Base-by-base conservation (phyloP, 2,888 invertebrate species). In the Himalopsyche tibetana region DNA sequence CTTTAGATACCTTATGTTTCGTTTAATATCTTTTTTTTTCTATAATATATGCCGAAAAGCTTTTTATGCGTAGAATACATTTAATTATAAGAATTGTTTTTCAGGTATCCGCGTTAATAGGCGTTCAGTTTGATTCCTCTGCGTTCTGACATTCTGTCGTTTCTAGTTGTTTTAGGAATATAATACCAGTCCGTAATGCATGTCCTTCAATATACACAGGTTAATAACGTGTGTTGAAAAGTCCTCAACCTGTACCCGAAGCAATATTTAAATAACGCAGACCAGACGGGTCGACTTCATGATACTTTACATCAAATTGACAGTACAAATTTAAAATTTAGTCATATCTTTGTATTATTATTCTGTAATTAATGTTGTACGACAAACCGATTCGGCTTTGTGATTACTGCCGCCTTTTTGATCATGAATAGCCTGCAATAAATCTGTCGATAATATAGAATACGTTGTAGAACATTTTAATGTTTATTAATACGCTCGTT, bases 321-420 rank as follows among this genome's bases (percentile, higher is more conserved):
- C 74, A 74, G 74, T 74, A 74, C 74, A 74, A 74, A 74, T 74
- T 74, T 74, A 74, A 74, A 74, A 74, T 74, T 11, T 74, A 74
- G 74, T 74, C 74, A 74, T 74, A 74, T 74, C 74, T 74, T 74
- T 74, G 38, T 74, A 74, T 74, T 69, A 69, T 69, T 36, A 74
- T 74, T 74, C 28, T 38, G 36, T 74, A 74, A 36, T 74, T 4
- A 38, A 74, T 74, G 74, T 74, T 8, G 74, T 74, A 74, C 74
- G 38, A 9, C 45, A 45, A 45, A 74, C 28, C 38, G 36, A 36
- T 15, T 36, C 2, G 74, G 74, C 74, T 74, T 38, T 74, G 74
- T 74, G 74, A 74, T 74, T 36, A 74, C 15, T 74, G 74, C 74
- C 74, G 74, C 38, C 74, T 74, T 74, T 74, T 74, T 36, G 5